Percentiles rank a stretch among this genome's conserved stretches.
These are phyloP conservation scores for Plotosus lineatus DNA, from an alignment of 2,113 vertebrate species.

Conservation along the genomic window DNA sequence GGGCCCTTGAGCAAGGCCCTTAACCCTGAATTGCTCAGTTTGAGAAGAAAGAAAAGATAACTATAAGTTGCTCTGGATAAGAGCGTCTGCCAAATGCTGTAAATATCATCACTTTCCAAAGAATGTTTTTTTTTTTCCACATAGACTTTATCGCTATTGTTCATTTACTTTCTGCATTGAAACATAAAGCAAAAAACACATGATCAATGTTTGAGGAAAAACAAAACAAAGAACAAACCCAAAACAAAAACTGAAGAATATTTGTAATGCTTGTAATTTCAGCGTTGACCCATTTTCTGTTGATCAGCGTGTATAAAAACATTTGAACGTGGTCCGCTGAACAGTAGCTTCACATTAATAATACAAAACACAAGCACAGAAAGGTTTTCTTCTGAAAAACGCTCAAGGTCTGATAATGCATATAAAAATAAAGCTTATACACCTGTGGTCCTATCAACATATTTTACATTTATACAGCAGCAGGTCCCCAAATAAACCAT, in stretches of 20 bases:
- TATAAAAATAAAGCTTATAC: constrained; percentile 52
- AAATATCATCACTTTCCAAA: no score
- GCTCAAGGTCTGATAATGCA: constrained; percentile 17
- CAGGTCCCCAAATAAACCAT: not conserved
- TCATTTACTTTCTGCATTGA: not conserved
- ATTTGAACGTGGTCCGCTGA: not conserved
- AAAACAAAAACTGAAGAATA: not conserved
- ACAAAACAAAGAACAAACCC: no score
- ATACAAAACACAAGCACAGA: constrained; percentile 2
- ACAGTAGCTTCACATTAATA: not conserved
- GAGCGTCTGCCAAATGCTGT: no score
- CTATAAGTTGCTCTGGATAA: no score
- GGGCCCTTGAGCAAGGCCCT: no score
- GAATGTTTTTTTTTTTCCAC: not conserved
- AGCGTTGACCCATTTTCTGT: not conserved
- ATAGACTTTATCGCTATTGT: no score
- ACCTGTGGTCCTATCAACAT: constrained; percentile 20
- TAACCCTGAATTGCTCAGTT: no score
- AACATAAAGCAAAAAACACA: not conserved
- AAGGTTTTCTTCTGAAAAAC: not conserved
- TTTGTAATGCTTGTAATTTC: not conserved
- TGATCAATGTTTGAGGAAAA: not conserved
- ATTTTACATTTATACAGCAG: constrained; percentile 21
- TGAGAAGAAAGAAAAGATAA: no score
- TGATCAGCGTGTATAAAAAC: not conserved